These are phyloP conservation scores for Anastatus disparis DNA, from an alignment of 1,140 invertebrate genomes.

Conservation along the genomic window DNA sequence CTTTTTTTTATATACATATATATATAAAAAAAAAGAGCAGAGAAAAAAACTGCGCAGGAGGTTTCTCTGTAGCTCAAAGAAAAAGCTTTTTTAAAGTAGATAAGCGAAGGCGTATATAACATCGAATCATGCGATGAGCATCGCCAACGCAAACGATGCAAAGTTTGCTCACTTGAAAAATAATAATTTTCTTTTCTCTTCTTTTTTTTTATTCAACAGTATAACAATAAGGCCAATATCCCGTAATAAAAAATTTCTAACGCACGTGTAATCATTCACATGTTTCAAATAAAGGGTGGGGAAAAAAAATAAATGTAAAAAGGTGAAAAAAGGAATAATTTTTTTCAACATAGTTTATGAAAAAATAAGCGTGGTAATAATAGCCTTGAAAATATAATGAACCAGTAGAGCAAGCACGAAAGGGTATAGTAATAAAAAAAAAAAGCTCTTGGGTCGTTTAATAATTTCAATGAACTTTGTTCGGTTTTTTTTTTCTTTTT, in stretches of 20 bases:
- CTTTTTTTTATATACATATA: too few species aligned
- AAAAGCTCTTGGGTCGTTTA: too few species aligned
- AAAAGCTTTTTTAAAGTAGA: background rate
- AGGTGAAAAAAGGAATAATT: background rate
- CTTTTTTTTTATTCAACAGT: background rate
- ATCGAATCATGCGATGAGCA: slow-evolving; percentile 14
- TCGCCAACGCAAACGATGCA: slow-evolving; percentile 15
- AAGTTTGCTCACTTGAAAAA: background rate
- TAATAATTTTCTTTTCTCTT: background rate
- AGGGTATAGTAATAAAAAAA: too few species aligned
- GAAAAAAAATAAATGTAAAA: background rate
- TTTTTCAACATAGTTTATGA: background rate
- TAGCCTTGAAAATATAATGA: too few species aligned
- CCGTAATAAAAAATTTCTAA: too few species aligned
- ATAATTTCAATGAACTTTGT: too few species aligned
- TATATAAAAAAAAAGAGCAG: too few species aligned
- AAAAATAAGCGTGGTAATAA: too few species aligned
- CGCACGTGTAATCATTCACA: background rate
- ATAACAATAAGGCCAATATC: too few species aligned
- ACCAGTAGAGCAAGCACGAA: too few species aligned
- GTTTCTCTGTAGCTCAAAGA: background rate
- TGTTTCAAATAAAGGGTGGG: background rate
- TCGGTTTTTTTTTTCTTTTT: too few species aligned
- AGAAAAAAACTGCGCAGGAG: too few species aligned
- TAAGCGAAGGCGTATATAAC: slow-evolving; percentile 14